Evolutionary conservation across 2,113 vertebrate genomes (phyloP).

Genomic region (Axis porcinus): DNA sequence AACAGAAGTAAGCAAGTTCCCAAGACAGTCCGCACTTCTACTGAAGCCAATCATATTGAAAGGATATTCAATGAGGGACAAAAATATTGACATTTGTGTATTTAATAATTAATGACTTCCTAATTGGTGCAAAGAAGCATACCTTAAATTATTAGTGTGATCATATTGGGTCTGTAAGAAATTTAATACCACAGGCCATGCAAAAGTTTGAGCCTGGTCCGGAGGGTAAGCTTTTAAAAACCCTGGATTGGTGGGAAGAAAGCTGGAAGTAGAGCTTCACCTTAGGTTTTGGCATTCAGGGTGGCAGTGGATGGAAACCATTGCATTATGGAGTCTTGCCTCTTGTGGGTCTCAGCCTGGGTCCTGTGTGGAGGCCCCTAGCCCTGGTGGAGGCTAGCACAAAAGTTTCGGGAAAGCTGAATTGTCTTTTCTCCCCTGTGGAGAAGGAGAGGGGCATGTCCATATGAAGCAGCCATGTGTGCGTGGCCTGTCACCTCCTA

Average conservation of each 20-base stretch:
- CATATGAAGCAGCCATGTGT: background rate
- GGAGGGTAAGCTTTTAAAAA: background rate
- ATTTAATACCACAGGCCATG: background rate
- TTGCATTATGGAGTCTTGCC: rapidly evolving
- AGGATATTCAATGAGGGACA: background rate
- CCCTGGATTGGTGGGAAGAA: background rate
- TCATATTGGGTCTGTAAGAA: background rate
- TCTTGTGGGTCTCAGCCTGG: background rate
- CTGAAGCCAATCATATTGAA: background rate
- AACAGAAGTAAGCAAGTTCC: background rate
- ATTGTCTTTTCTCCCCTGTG: background rate
- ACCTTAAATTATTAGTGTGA: conserved; percentile 6
- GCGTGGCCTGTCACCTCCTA: background rate
- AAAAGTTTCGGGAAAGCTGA: background rate
- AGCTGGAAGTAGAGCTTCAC: background rate
- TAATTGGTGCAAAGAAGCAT: conserved; percentile 20
- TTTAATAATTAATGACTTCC: conserved; percentile 60
- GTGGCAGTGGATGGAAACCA: background rate
- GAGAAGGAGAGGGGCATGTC: background rate
- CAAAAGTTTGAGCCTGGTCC: background rate
- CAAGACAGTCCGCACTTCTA: background rate
- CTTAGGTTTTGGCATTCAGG: background rate
- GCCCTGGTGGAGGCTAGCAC: too few relatives aligned
- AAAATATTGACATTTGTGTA: conserved; percentile 23
- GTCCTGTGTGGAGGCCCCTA: background rate